A percentile compares a stretch with the other conserved stretches of the same genome.
Conservation (phyloP, 1,140 invertebrate species). For the Megalonaias nervosa region DNA sequence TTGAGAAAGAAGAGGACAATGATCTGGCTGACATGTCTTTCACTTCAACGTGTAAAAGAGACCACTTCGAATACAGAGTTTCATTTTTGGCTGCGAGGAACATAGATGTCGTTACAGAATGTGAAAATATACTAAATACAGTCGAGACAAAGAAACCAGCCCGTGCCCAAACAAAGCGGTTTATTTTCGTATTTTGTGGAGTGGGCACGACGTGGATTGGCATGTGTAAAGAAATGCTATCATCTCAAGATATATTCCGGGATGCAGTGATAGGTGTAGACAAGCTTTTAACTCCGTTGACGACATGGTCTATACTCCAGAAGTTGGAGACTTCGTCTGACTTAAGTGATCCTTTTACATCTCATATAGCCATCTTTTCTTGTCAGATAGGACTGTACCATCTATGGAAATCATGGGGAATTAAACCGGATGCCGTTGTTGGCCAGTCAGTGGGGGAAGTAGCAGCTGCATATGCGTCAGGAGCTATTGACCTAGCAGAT, state of each 20-base stretch:
- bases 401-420: constrained; percentile 35
- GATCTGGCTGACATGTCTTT: constrained; percentile 37
- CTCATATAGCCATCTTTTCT: constrained; percentile 44
- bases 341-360: constrained; percentile 29
- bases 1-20: neutral
- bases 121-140: constrained; percentile 6
- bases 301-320: constrained; percentile 32
- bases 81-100: constrained; percentile 5
- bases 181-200: constrained; percentile 53
- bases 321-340: constrained; percentile 13
- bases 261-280: constrained; percentile 28
- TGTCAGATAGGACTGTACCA: constrained; percentile 31
- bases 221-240: constrained; percentile 46
- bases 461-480: constrained; percentile 39
- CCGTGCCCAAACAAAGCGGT: neutral
- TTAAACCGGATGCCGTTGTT: constrained; percentile 32
- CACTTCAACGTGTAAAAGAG: constrained; percentile 38
- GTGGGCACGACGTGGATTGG: constrained; percentile 49
- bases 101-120: neutral
- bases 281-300: constrained; percentile 4
- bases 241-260: constrained; percentile 23
- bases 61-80: constrained; percentile 35
- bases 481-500: constrained; percentile 29
- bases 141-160: neutral
- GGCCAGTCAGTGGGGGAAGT: constrained; percentile 52